Evolutionary conservation across 2,113 vertebrate genomes (phyloP).

Genomic region (Copsychus sechellarum): DNA sequence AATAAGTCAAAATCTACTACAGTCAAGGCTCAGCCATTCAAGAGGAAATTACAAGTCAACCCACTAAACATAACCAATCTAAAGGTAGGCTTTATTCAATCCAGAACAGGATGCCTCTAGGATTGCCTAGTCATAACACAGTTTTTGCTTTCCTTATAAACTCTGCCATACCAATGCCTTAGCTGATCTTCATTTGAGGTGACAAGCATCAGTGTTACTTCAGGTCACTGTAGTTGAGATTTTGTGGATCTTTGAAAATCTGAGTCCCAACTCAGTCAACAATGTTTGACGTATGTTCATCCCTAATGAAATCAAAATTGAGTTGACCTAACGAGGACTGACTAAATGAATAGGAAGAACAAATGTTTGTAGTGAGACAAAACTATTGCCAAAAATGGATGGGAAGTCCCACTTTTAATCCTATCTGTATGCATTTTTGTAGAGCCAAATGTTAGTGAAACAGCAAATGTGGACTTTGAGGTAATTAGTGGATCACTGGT

Average conservation of each 20-base stretch:
- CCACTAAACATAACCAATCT: background rate
- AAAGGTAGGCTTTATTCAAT: background rate
- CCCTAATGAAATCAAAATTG: constrained; percentile 46
- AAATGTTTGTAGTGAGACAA: background rate
- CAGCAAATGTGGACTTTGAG: background rate
- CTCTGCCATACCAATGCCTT: background rate
- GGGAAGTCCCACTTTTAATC: background rate
- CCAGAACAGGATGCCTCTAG: background rate
- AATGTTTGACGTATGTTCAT: constrained; percentile 32
- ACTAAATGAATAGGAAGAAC: constrained; percentile 8
- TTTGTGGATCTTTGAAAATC: constrained; percentile 38
- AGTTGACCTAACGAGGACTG: background rate
- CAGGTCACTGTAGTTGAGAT: constrained; percentile 26
- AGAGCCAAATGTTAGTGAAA: background rate
- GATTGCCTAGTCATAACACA: background rate
- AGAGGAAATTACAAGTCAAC: background rate
- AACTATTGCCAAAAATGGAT: background rate
- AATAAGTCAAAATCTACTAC: background rate
- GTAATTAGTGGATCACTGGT: background rate
- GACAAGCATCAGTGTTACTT: constrained; percentile 37
- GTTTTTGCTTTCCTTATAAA: background rate
- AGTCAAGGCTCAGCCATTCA: background rate
- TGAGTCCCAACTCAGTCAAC: constrained; percentile 13
- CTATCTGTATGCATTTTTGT: background rate
- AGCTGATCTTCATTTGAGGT: constrained; percentile 37